These are phyloP conservation scores for Acronicta aceris DNA, from an alignment of 2,888 invertebrate species.

Conservation along the genomic window DNA sequence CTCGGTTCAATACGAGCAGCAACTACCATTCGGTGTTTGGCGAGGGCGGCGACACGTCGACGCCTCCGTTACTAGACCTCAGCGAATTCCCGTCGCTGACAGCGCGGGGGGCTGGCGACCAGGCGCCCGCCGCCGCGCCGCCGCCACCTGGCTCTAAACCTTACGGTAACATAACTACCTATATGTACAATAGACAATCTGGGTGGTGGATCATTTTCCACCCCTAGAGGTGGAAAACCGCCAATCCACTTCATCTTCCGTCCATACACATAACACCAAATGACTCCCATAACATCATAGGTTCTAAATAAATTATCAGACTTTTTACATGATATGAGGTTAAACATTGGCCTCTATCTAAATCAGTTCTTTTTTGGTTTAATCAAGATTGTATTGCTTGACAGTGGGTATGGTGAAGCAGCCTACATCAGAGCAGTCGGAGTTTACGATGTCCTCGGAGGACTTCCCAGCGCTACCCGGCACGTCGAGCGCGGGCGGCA, in stretches of 20 bases:
- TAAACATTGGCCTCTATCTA: too few relatives aligned
- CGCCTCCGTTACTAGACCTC: conserved; percentile 96
- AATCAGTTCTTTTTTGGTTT: neutral
- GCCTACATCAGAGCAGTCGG: conserved; percentile 96
- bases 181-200: neutral
- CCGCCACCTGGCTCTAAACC: conserved; percentile 97
- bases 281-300: too few relatives aligned
- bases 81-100: conserved; percentile 98
- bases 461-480: conserved; percentile 99
- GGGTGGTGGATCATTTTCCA: too few relatives aligned
- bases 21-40: conserved; percentile 95
- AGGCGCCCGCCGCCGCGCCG: conserved; percentile 94
- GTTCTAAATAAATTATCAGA: too few relatives aligned
- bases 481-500: conserved; percentile 91
- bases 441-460: conserved; percentile 99
- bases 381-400: conserved; percentile 2
- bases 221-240: too few relatives aligned
- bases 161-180: conserved; percentile 91
- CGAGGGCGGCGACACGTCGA: conserved; percentile 92
- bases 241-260: too few relatives aligned
- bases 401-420: conserved; percentile 98
- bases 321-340: too few relatives aligned
- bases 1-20: conserved; percentile 91
- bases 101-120: conserved; percentile 94
- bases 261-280: too few relatives aligned